Base-by-base conservation (phyloP, 2,113 vertebrate genomes). In the Perccottus glenii region DNA sequence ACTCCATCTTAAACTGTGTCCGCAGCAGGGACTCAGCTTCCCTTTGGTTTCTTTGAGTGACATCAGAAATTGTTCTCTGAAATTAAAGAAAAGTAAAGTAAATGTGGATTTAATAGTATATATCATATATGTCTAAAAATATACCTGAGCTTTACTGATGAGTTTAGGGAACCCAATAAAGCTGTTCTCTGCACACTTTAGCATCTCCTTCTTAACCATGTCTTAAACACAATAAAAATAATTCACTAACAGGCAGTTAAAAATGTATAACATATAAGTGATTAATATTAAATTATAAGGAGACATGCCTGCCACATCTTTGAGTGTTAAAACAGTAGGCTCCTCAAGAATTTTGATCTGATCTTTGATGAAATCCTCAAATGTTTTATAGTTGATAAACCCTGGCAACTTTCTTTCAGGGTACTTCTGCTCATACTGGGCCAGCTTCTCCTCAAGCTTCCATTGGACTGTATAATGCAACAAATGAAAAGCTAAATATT, bases 1-100 rank as follows among this genome's bases (percentile, higher is more conserved):
- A 78, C 84, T 98, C 96, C 93, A 98, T 95, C 80, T 91, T 92
- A 80, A 97, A 95, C 83, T 96, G 94, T 1, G 79, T 88, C 32
- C 78, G 88, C 75, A 97, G 81, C 1, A 9, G 36, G 5, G 57
- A 65, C 73, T 94, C 93, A 0, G 94, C 93, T 9, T 55, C 61
- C 0, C 1, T 3, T 38, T 89, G 89, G 43, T 92, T 93, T 3
- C 85, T 52, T 4, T 79, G 60, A 67, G 82, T 91, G 2, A 96
- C 92, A 60, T 74, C 70, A 84, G 94, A 93, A 0, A 96, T 92
- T 73, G 81, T 94, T 33, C 53, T 9, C 96, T 96, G 12, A 12
- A 65, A 72, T 73, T 69, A 27, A 27, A 27, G 3, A 27, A 27
- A 27, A 27, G 19, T 27, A 27, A 27, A 27, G 19, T 27, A 27